Evolutionary conservation across 2,113 vertebrate genomes (phyloP).

Genomic region (Rhinoptilus africanus): DNA sequence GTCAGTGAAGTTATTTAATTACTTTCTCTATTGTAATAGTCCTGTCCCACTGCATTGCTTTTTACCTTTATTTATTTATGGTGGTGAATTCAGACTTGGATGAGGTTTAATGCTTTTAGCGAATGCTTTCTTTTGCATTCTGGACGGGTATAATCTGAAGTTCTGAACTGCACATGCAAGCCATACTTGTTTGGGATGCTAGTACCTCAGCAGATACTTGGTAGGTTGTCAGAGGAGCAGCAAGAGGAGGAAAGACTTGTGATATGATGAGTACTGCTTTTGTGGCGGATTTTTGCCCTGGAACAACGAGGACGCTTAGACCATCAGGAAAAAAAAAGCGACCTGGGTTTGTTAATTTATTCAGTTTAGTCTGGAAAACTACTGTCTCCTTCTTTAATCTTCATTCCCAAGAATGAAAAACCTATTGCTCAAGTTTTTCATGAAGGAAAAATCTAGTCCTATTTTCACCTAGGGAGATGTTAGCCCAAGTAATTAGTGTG

Average conservation of each 20-base stretch:
- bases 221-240: neutral
- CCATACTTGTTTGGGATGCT: neutral
- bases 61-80: neutral
- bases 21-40: neutral
- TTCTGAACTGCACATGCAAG: neutral
- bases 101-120: neutral
- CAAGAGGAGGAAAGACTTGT: neutral
- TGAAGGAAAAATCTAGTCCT: neutral
- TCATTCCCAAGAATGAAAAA: neutral
- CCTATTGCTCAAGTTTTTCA: neutral
- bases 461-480: neutral
- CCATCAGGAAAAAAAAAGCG: neutral
- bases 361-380: neutral
- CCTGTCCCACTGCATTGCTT: neutral
- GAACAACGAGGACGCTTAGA: neutral
- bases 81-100: neutral
- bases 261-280: neutral
- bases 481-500: neutral
- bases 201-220: neutral
- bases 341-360: neutral
- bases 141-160: neutral
- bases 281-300: neutral
- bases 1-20: neutral
- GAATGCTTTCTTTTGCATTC: neutral
- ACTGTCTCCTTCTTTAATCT: neutral